Evolutionary conservation across 1,140 invertebrate species (phyloP).

Genomic region (Drosophila trapezifrons): DNA sequence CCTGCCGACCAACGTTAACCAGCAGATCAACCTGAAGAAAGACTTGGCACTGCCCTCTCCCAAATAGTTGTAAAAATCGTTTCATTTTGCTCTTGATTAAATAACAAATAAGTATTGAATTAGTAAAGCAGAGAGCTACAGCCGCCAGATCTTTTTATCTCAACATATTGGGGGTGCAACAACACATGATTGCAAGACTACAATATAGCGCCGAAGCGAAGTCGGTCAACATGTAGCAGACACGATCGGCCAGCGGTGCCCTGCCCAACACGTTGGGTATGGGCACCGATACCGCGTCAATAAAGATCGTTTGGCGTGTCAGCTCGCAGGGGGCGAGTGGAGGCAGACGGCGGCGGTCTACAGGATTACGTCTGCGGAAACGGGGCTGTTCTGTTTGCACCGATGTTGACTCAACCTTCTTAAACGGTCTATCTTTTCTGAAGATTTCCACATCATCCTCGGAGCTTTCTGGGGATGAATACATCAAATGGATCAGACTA

Average conservation of each 20-base stretch:
- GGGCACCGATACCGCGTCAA: slow-evolving; percentile 46
- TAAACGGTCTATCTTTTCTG: neutral
- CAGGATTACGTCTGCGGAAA: neutral
- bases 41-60: neutral
- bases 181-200: slow-evolving; percentile 76
- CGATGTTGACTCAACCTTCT: neutral
- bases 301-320: slow-evolving; percentile 53
- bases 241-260: slow-evolving; percentile 58
- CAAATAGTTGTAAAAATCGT: slow-evolving; percentile 11
- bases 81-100: slow-evolving; percentile 7
- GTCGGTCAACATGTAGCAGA: slow-evolving; percentile 75
- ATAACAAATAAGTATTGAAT: neutral
- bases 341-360: neutral
- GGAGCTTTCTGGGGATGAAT: slow-evolving; percentile 51
- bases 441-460: slow-evolving; percentile 59
- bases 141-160: slow-evolving; percentile 42
- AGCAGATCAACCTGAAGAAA: slow-evolving; percentile 14
- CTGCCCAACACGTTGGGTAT: slow-evolving; percentile 32
- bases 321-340: slow-evolving; percentile 54
- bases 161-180: slow-evolving; percentile 75
- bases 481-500: neutral
- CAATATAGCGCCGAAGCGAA: slow-evolving; percentile 72
- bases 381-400: slow-evolving; percentile 68
- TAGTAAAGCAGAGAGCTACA: slow-evolving; percentile 4
- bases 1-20: slow-evolving; percentile 34